Base-by-base conservation (phyloP, 2,888 invertebrate species). In the Drosophila nr. perissopoda region DNA sequence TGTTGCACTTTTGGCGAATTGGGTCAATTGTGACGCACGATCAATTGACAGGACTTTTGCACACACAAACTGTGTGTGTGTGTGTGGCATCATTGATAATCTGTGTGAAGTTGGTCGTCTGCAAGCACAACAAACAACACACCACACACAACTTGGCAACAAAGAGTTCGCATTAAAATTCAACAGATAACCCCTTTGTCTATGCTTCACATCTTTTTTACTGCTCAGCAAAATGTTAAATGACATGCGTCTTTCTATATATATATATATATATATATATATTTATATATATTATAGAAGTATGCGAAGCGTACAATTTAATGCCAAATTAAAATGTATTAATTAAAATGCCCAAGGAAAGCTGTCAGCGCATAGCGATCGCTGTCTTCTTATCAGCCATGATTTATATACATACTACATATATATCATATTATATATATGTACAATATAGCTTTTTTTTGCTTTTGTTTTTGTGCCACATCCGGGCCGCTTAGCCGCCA, bases 171-270 rank as follows among this genome's bases (percentile, higher is more conserved):
- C 88, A 76, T 81, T 87, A 64, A 89, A 70, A 61, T 51, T 33
- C 49, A 62, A 87, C 89, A 88, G 87, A 88, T 90, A 88, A 84
- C 80, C 87, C 82, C 87, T 89, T 88, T 88, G 87, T 88, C 71
- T 75, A 59, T 31, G 51, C 33, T 57, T 38, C 52, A 49, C 62
- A 52, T 57, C 18, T 34, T 52, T 67, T 25, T 6, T 21, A 18
- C n/a, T 25, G 48, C 11, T 53, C 33, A 27, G 36, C 34, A 21
- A 34, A 40, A 56, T 34, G 36, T 52, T 60, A 61, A 60, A 34
- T 58, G 31, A 29, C 21, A 33, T 53, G 54, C 10, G 68, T 27
- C 63, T 68, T 10, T 40, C 36, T 56, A 66, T 45, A 57, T 66
- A 21, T 58, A n/a, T 51, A 18, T 31, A 42, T 45, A 42, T 59